Conservation (phyloP, 1,140 invertebrate species). For the Myzus persicae region DNA sequence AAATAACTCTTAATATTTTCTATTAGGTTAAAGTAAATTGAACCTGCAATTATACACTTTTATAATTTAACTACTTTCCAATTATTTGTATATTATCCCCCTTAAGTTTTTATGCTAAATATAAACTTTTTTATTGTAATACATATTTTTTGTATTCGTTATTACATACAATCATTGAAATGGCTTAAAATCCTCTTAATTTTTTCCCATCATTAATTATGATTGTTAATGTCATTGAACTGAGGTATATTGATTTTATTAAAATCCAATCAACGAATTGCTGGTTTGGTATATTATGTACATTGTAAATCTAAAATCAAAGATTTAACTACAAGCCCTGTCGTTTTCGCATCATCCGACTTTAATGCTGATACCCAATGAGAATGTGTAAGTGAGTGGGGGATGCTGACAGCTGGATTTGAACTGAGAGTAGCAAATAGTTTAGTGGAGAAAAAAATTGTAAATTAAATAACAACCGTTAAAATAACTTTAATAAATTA, state of each 20-base stretch:
- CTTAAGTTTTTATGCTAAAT: neutral
- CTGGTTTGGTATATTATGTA: no score
- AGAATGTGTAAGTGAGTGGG: no score
- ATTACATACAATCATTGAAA: neutral
- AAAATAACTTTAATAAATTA: no score
- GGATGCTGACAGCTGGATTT: no score
- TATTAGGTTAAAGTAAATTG: constrained; percentile 9
- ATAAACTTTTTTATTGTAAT: neutral
- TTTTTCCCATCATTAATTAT: no score
- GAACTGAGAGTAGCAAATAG: no score
- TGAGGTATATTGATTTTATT: neutral
- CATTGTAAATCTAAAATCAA: no score
- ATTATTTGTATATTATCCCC: constrained; percentile 38
- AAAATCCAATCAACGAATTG: neutral
- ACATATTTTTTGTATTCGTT: neutral
- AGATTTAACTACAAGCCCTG: no score
- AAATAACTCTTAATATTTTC: neutral
- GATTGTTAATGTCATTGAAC: neutral
- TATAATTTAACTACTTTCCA: constrained; percentile 47
- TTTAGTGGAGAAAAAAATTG: no score
- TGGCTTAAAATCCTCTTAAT: neutral
- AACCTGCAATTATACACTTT: constrained; percentile 41
- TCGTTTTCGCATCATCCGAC: no score
- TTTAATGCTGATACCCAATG: no score
- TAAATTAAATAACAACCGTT: no score